Base-by-base conservation (phyloP, 2,888 invertebrate species). In the Anthophora plumipes region DNA sequence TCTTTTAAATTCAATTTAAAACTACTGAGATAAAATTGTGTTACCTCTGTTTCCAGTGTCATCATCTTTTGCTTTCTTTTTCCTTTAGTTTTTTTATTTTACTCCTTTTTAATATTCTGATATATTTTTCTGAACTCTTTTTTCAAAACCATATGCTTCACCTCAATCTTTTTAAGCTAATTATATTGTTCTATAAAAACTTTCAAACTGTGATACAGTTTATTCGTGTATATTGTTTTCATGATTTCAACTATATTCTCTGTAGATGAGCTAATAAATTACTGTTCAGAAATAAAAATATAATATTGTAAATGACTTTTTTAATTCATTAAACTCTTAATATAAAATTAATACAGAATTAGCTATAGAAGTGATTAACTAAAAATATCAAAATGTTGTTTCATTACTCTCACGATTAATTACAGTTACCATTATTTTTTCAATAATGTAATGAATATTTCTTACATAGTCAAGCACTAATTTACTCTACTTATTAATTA, bases 181-280 rank as follows among this genome's bases (percentile, higher is more conserved):
- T 70, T 69, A 90, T 85, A 83, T 90, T 91, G 12, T 84, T 82
- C 91, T 93, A 83, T 83, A 92, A 54, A 87, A 90, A 69, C 71
- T 75, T 86, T 22, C 52, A 43, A 77, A 82, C 64, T 88, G 76
- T 37, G 81, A 79, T 0, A 92, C 93, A 54, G 94, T 93, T 9
- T 92, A 89, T 92, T 94, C 31, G 92, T 94, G 55, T 90, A 93
- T 85, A 94, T 94, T 79, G 84, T 93, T 80, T 89, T 93, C 39
- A 92, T 93, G 82, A 59, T 77, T 82, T 77, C 85, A 87, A 6
- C 89, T 43, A 43, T 86, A 88, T 86, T 94, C 94, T 55, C 94
- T 55, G 94, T 91, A 0, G 96, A 95, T 0, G 96, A 96, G 90
- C 94, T 95, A 86, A 93, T 94, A 61, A 95, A 89, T 83, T 95